A percentile compares a stretch with the other conserved stretches of the same genome.
Conservation (phyloP, 2,797 vertebrate genomes). For the Eulemur rubriventer region DNA sequence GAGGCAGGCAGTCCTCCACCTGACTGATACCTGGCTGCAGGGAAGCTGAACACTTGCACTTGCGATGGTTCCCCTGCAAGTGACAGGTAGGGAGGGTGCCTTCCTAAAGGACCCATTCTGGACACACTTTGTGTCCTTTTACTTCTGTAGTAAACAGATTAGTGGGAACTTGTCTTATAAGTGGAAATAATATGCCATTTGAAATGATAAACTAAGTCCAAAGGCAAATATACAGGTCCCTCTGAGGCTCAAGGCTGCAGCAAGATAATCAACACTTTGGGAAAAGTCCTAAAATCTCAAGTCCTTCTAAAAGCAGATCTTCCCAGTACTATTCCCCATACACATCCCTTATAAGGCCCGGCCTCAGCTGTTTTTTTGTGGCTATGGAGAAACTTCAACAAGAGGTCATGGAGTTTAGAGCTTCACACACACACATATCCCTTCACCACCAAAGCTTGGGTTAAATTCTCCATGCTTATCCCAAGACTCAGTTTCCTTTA, state of each 20-base stretch:
- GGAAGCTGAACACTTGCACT: neutral
- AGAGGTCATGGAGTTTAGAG: neutral
- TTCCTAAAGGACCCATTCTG: neutral
- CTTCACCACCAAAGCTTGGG: neutral
- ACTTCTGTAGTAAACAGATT: neutral
- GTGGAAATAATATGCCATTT: neutral
- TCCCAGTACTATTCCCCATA: neutral
- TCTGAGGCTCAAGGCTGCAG: neutral
- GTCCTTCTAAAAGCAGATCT: neutral
- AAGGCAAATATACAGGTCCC: neutral
- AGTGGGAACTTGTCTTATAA: neutral
- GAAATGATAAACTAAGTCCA: conserved; percentile 7
- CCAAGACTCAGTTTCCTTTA: neutral
- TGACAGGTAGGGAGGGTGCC: neutral
- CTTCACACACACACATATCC: neutral
- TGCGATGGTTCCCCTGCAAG: neutral
- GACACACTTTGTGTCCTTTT: neutral
- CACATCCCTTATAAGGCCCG: neutral
- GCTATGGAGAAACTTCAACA: neutral
- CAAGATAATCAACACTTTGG: neutral
- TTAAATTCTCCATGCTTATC: neutral
- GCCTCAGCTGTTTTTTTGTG: neutral
- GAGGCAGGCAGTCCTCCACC: conserved; percentile 38
- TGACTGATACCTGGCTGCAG: neutral
- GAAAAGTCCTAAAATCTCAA: neutral